A percentile compares a stretch with the other conserved stretches of the same genome.
phyloP scores from a whole-genome alignment of 2,797 vertebrate genomes.

The Hoplostethus atlanticus region DNA sequence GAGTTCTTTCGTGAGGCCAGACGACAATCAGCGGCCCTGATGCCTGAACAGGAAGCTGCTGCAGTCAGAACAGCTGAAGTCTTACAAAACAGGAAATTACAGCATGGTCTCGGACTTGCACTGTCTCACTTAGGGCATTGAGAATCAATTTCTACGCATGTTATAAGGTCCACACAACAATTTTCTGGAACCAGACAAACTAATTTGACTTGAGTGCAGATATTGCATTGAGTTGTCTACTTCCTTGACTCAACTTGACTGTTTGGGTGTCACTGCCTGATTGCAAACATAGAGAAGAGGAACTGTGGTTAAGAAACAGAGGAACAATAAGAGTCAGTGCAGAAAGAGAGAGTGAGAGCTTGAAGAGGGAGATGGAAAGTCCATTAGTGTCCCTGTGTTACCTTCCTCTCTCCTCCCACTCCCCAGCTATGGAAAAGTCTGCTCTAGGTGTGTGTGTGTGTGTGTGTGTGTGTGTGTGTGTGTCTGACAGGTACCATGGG shows the following conservation, averaged over 20 bases:
- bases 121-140: background rate
- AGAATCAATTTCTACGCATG: background rate
- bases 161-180: background rate
- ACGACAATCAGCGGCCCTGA: constrained; percentile 7
- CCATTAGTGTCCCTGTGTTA: constrained; percentile 55
- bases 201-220: background rate
- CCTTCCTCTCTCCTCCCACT: constrained; percentile 51
- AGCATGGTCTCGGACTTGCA: constrained; percentile 3
- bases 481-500: constrained; percentile 33
- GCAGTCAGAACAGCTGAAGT: constrained; percentile 31
- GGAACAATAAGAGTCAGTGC: background rate
- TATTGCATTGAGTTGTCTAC: constrained; percentile 26
- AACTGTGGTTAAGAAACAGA: background rate
- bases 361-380: constrained; percentile 33
- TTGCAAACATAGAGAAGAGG: constrained; percentile 26
- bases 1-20: constrained; percentile 21
- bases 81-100: constrained; percentile 28
- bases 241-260: constrained; percentile 43
- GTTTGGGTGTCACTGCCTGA: constrained; percentile 54
- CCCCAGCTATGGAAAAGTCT: constrained; percentile 54
- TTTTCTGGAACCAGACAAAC: background rate
- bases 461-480: no score
- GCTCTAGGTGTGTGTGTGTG: constrained; percentile 2
- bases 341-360: constrained; percentile 11
- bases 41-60: constrained; percentile 27